Conservation (phyloP, 2,113 vertebrate species). For the Prunella fulvescens region DNA sequence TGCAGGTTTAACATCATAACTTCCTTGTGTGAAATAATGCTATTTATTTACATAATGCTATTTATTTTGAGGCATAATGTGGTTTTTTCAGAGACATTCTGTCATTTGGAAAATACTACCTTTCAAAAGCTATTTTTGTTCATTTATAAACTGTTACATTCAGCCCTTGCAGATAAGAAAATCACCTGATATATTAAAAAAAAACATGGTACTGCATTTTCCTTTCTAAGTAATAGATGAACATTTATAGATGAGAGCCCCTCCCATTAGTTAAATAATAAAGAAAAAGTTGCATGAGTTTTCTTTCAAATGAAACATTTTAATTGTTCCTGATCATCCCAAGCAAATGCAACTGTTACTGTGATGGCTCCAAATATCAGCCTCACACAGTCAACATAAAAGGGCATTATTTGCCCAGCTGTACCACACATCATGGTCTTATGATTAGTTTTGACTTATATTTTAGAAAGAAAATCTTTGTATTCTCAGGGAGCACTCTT, state of each 20-base stretch:
- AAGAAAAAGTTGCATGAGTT: background rate
- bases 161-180: background rate
- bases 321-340: background rate
- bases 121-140: background rate
- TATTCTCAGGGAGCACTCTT: background rate
- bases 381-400: background rate
- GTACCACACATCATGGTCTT: background rate
- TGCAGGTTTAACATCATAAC: background rate
- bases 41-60: background rate
- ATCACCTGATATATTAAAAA: background rate
- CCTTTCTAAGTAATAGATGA: slow-evolving; percentile 18
- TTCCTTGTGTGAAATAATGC: background rate
- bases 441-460: background rate
- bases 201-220: background rate
- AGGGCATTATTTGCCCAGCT: background rate
- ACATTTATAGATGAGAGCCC: background rate
- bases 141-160: background rate
- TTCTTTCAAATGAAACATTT: background rate
- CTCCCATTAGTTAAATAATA: background rate
- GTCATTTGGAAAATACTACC: background rate
- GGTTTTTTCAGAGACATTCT: background rate
- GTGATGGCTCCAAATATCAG: background rate
- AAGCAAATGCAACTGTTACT: background rate
- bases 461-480: background rate
- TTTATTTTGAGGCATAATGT: background rate